These are phyloP conservation scores for Nymphalis c-album DNA, from an alignment of 2,888 invertebrate genomes.

Conservation along the genomic window DNA sequence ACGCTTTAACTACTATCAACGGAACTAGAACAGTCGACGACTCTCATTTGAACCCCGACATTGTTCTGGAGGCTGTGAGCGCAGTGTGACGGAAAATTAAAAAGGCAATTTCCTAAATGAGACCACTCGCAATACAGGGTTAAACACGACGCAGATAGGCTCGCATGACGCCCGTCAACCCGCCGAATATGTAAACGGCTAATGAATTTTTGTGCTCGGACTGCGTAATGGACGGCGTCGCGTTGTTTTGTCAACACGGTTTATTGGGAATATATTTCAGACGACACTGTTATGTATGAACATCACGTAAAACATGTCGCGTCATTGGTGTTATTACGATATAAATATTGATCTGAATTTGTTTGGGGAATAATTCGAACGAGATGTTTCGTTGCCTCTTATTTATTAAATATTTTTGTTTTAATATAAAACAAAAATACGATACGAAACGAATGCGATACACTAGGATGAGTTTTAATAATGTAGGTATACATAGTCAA, in stretches of 20 bases:
- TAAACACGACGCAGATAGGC: constrained; percentile 46
- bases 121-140: constrained; percentile 54
- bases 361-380: too few relatives aligned
- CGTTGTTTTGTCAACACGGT: constrained; percentile 2
- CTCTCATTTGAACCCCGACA: constrained; percentile 42
- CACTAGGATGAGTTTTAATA: too few relatives aligned
- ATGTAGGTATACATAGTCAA: too few relatives aligned
- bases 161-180: constrained; percentile 34
- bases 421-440: too few relatives aligned
- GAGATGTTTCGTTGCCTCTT: too few relatives aligned
- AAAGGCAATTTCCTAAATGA: constrained; percentile 74
- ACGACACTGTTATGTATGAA: not conserved
- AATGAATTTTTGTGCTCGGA: constrained; percentile 26
- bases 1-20: constrained; percentile 37
- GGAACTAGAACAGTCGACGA: constrained; percentile 41
- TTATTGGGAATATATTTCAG: not conserved
- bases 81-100: constrained; percentile 70
- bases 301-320: constrained; percentile 3
- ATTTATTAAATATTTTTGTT: too few relatives aligned
- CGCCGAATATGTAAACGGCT: constrained; percentile 26
- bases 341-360: constrained; percentile 3
- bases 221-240: not conserved
- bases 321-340: not conserved
- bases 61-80: constrained; percentile 42
- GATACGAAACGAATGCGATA: too few relatives aligned